Evolutionary conservation across 2,888 invertebrate species (phyloP).

Genomic region (Kryphioiulus occultus): DNA sequence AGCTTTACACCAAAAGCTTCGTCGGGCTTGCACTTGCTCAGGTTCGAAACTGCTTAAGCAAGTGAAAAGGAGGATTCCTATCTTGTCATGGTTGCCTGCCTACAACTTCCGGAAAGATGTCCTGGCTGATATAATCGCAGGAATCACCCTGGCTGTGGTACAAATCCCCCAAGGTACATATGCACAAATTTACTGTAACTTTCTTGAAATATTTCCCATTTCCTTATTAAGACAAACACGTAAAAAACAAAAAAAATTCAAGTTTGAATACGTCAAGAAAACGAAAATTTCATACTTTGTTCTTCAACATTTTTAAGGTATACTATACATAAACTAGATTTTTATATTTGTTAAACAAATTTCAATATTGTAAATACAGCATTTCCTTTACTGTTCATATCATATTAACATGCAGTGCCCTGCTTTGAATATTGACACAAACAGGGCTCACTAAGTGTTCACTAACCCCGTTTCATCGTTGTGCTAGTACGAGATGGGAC

Average conservation of each 20-base stretch:
- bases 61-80: slow-evolving; percentile 57
- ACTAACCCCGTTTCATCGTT: slow-evolving; percentile 13
- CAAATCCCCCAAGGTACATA: slow-evolving; percentile 57
- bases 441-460: background rate
- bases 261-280: no score
- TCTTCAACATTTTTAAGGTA: no score
- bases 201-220: no score
- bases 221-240: no score
- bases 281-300: no score
- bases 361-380: background rate
- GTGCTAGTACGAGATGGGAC: slow-evolving; percentile 11
- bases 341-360: background rate
- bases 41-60: slow-evolving; percentile 42
- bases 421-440: background rate
- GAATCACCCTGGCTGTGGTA: slow-evolving; percentile 56
- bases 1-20: background rate
- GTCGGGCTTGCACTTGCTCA: slow-evolving; percentile 37
- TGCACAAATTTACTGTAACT: background rate
- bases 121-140: slow-evolving; percentile 56
- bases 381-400: no score
- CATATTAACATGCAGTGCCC: background rate
- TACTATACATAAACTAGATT: background rate
- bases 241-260: no score
- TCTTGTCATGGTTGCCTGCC: slow-evolving; percentile 60
- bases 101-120: slow-evolving; percentile 58